Conservation (phyloP, 2,113 vertebrate species). For the Procavia capensis region DNA sequence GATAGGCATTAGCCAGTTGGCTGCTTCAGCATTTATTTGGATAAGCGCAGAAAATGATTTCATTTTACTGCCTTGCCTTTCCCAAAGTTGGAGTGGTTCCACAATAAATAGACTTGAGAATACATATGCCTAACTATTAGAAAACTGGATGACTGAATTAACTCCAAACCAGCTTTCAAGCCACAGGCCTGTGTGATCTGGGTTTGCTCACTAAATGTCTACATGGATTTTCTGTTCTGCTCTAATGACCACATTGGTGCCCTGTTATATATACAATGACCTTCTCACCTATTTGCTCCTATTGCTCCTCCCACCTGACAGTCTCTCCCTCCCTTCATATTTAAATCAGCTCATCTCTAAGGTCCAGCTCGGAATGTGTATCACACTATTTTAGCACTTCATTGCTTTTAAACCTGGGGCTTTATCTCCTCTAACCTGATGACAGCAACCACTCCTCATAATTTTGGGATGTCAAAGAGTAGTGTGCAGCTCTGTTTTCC, state of each 20-base stretch:
- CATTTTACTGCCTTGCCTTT: not conserved
- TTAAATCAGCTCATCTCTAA: not conserved
- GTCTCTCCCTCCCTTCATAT: not conserved
- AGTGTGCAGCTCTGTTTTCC: not conserved
- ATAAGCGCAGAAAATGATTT: not conserved
- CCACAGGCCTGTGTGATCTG: rapidly evolving
- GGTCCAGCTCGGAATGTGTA: not conserved
- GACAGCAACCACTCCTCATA: not conserved
- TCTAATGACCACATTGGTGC: rapidly evolving
- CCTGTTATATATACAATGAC: no score
- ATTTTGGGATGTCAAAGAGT: not conserved
- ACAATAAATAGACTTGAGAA: not conserved
- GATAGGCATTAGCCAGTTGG: not conserved
- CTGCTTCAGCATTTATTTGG: not conserved
- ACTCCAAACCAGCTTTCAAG: not conserved
- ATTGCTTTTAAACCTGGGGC: not conserved
- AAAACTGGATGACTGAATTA: not conserved
- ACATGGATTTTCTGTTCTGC: not conserved
- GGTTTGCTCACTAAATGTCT: not conserved
- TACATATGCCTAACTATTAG: not conserved
- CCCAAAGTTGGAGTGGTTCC: not conserved
- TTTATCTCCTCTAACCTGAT: not conserved
- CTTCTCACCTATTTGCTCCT: not conserved
- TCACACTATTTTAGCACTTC: not conserved
- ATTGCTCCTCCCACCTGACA: not conserved